These are phyloP conservation scores for Cichladusa arquata DNA, from an alignment of 2,113 vertebrate species.

Conservation along the genomic window DNA sequence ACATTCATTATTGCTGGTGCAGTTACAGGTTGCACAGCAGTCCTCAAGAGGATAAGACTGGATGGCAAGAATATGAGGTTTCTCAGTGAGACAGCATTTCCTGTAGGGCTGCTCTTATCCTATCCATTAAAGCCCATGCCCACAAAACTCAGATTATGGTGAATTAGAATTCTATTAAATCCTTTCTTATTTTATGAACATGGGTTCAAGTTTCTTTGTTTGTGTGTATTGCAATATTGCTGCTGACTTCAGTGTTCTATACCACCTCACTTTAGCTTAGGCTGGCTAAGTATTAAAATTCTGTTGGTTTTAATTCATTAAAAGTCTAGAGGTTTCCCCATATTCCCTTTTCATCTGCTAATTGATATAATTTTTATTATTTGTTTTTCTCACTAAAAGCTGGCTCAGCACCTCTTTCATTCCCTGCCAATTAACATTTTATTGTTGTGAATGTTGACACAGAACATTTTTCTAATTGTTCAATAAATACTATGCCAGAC, in stretches of 20 bases:
- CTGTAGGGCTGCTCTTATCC: not conserved
- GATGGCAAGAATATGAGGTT: not conserved
- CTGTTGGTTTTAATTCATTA: not conserved
- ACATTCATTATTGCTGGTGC: not conserved
- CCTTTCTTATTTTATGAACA: slow-evolving; percentile 17
- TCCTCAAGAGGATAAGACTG: not conserved
- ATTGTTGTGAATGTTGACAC: slow-evolving; percentile 56
- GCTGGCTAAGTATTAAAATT: slow-evolving; percentile 25
- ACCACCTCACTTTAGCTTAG: not conserved
- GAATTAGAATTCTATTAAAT: not conserved
- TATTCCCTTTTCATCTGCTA: slow-evolving; percentile 56
- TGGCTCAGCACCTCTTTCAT: slow-evolving; percentile 50
- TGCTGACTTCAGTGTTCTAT: not conserved
- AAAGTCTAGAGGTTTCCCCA: slow-evolving; percentile 49
- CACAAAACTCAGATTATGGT: not conserved
- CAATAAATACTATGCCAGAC: not conserved
- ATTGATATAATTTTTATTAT: slow-evolving; percentile 60
- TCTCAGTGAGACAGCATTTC: not conserved
- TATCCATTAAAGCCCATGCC: not conserved
- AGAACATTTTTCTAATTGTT: slow-evolving; percentile 46
- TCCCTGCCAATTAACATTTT: slow-evolving; percentile 30
- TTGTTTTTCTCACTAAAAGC: slow-evolving; percentile 36
- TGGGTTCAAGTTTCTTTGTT: not conserved
- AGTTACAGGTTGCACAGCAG: slow-evolving; percentile 1
- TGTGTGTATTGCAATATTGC: not conserved